Evolutionary conservation across 2,113 vertebrate genomes (phyloP).

Genomic region (Corythornis vintsioides): DNA sequence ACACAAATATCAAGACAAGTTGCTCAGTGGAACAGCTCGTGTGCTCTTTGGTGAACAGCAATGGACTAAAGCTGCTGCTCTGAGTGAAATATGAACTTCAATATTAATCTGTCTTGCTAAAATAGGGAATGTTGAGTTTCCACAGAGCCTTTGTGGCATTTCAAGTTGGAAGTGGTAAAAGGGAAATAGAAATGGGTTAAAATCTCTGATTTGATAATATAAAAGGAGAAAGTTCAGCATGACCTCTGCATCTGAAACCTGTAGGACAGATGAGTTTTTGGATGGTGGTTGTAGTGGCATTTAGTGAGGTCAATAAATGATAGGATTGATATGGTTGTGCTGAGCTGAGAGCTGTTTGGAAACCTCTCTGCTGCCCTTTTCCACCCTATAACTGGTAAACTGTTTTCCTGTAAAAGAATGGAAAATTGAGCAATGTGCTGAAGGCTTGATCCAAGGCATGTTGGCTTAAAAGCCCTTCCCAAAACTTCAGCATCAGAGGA

Average conservation of each 20-base stretch:
- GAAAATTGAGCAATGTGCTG: conserved; percentile 64
- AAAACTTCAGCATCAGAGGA: conserved; percentile 3
- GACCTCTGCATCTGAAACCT: background rate
- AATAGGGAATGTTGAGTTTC: background rate
- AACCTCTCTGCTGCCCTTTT: conserved; percentile 27
- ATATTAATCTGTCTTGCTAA: background rate
- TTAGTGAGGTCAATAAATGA: background rate
- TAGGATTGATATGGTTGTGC: background rate
- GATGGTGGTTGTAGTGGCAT: background rate
- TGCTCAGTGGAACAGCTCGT: rapidly evolving
- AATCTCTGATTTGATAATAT: background rate
- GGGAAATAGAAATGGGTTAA: background rate
- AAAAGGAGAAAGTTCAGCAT: background rate
- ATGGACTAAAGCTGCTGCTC: background rate
- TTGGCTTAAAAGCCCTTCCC: conserved; percentile 36
- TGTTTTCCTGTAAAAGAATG: conserved; percentile 55
- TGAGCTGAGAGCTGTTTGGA: conserved; percentile 19
- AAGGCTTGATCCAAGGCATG: conserved; percentile 56
- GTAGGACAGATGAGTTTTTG: background rate
- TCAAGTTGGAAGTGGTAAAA: background rate
- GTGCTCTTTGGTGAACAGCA: background rate
- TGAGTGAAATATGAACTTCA: background rate
- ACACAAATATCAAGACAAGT: background rate
- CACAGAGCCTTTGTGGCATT: background rate
- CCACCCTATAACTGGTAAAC: conserved; percentile 31